A percentile compares a stretch with the other conserved stretches of the same genome.
Conservation (phyloP, 2,888 invertebrate species). For the Caenorhabditis imperialis region DNA sequence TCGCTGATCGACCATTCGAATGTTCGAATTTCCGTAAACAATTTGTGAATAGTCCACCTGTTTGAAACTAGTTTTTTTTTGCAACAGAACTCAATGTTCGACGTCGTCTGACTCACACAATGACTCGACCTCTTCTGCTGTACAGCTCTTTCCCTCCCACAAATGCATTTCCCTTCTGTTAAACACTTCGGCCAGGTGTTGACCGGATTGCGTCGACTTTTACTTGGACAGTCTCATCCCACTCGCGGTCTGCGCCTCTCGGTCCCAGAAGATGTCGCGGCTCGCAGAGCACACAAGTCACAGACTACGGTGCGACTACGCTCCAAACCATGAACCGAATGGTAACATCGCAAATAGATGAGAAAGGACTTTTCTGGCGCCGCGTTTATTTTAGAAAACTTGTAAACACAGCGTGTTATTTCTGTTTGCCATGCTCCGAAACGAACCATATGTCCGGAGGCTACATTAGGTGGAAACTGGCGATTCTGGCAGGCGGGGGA, state of each 20-base stretch:
- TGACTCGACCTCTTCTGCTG: background rate
- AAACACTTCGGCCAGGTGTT: too few relatives aligned
- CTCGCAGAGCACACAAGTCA: conserved; percentile 31
- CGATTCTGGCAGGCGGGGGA: conserved; percentile 12
- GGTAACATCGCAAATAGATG: conserved; percentile 36
- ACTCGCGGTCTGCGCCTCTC: too few relatives aligned
- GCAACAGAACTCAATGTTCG: background rate
- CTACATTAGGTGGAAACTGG: conserved; percentile 13
- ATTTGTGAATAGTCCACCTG: background rate
- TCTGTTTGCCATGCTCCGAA: conserved; percentile 39
- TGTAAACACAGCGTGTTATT: conserved; percentile 36
- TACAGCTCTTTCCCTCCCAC: too few relatives aligned
- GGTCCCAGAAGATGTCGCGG: too few relatives aligned
- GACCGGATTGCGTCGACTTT: too few relatives aligned
- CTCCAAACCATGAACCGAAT: conserved; percentile 15
- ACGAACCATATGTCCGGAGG: conserved; percentile 31
- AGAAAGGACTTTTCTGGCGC: conserved; percentile 33
- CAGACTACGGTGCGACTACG: conserved; percentile 25
- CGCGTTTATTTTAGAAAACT: conserved; percentile 49
- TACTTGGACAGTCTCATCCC: too few relatives aligned
- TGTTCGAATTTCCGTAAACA: too few relatives aligned
- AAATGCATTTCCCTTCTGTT: too few relatives aligned
- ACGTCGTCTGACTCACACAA: conserved; percentile 8
- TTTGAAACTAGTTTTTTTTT: conserved; percentile 1
- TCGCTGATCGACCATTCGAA: background rate